A percentile compares a stretch with the other conserved stretches of the same genome.
Evolutionary conservation across 2,113 vertebrate species (phyloP).

Genomic region (Scatophagus argus): DNA sequence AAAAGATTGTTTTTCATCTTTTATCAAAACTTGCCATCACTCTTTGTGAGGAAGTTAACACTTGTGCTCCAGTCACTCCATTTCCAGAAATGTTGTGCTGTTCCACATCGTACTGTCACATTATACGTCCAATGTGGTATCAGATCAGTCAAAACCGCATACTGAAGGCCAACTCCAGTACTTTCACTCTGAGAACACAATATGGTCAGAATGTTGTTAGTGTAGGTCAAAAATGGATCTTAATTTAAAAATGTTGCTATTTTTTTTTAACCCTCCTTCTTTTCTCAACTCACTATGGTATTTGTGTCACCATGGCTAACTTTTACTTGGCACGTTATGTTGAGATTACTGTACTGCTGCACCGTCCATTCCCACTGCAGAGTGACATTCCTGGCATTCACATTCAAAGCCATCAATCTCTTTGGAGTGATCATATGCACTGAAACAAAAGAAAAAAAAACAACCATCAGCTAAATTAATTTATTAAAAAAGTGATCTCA

Average conservation of each 20-base stretch:
- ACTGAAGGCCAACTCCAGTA: conserved; percentile 43
- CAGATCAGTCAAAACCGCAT: conserved; percentile 35
- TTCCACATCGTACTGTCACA: conserved; percentile 61
- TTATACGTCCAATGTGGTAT: conserved; percentile 54
- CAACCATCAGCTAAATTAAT: neutral
- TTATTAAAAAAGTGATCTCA: neutral
- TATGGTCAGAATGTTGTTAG: neutral
- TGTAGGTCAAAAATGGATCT: neutral
- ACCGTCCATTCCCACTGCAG: conserved; percentile 67
- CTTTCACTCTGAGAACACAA: conserved; percentile 15
- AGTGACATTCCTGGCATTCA: conserved; percentile 54
- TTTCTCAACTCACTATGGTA: conserved; percentile 41
- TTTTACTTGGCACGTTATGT: conserved; percentile 61
- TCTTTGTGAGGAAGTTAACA: conserved; percentile 47
- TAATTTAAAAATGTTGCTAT: neutral
- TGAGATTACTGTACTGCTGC: conserved; percentile 20
- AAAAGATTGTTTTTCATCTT: neutral
- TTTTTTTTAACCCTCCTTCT: neutral
- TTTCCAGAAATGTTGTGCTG: conserved; percentile 67
- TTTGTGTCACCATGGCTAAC: neutral
- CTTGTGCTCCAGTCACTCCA: conserved; percentile 75
- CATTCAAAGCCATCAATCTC: fast-evolving
- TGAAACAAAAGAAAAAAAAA: conserved; percentile 44
- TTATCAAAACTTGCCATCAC: conserved; percentile 67
- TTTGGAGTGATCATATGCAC: conserved; percentile 71